Conservation (phyloP, 2,797 vertebrate species). For the Eulemur albifrons region DNA sequence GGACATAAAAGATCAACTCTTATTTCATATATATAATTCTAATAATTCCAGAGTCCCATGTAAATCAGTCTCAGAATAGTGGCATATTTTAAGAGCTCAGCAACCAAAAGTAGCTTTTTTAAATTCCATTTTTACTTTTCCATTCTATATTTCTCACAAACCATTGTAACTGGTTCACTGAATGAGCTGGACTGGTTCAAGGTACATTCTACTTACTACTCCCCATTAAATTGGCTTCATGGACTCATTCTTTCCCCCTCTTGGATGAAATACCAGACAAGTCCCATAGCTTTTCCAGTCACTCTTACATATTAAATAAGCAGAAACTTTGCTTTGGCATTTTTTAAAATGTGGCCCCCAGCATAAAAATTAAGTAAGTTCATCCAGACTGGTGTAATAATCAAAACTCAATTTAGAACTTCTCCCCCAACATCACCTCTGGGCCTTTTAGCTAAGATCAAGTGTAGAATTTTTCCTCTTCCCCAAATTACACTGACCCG, state of each 20-base stretch:
- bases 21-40: slow-evolving; percentile 8
- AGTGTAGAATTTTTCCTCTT: neutral
- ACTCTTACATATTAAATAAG: neutral
- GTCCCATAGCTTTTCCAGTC: neutral
- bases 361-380: neutral
- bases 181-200: neutral
- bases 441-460: neutral
- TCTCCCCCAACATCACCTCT: neutral
- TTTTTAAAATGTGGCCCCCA: neutral
- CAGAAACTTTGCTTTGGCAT: neutral
- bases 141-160: neutral
- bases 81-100: slow-evolving; percentile 17
- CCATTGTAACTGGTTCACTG: neutral
- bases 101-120: neutral
- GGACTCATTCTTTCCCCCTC: neutral
- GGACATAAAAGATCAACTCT: slow-evolving; percentile 9
- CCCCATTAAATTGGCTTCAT: neutral
- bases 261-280: neutral
- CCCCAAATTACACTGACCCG: neutral
- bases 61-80: slow-evolving; percentile 5
- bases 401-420: neutral
- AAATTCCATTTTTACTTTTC: slow-evolving; percentile 24
- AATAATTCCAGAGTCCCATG: slow-evolving; percentile 12
- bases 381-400: neutral
- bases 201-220: neutral